phyloP scores from a whole-genome alignment of 1,140 invertebrate genomes.

The Zaprionus lachaisei region DNA sequence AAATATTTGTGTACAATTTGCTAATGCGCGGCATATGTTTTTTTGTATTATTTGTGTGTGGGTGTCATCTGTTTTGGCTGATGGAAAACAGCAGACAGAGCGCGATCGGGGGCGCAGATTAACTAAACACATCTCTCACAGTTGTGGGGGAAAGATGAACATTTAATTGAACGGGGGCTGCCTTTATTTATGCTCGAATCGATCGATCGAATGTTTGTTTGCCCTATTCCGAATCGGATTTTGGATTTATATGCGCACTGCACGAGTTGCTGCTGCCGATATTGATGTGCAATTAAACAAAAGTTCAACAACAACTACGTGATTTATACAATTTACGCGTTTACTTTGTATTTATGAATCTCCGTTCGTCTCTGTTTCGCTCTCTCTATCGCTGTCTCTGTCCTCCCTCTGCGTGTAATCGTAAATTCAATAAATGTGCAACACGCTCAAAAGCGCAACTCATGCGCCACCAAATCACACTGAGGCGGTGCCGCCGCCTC shows the following conservation, averaged over 20 bases:
- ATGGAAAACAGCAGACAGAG: slow-evolving; percentile 46
- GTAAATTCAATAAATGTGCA: slow-evolving; percentile 39
- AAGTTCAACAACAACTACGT: slow-evolving; percentile 31
- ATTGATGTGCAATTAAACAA: slow-evolving; percentile 64
- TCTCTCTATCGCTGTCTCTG: background rate
- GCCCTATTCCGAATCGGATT: slow-evolving; percentile 15
- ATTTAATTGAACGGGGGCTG: slow-evolving; percentile 10
- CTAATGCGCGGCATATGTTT: slow-evolving; percentile 39
- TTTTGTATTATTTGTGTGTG: slow-evolving; percentile 38
- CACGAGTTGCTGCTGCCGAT: background rate
- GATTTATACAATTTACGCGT: slow-evolving; percentile 24
- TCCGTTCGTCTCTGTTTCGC: background rate
- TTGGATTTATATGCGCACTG: slow-evolving; percentile 55
- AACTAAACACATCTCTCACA: slow-evolving; percentile 28
- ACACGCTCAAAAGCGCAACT: slow-evolving; percentile 58
- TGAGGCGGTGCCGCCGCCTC: background rate
- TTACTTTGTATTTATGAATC: slow-evolving; percentile 21
- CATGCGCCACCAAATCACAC: slow-evolving; percentile 29
- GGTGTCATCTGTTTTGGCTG: slow-evolving; percentile 60
- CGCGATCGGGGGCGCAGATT: background rate
- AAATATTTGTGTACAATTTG: background rate
- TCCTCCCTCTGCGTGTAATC: slow-evolving; percentile 13
- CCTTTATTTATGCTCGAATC: slow-evolving; percentile 33
- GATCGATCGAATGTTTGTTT: slow-evolving; percentile 48
- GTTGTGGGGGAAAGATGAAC: slow-evolving; percentile 11